phyloP scores from a whole-genome alignment of 1,140 invertebrate species.

The Pseudoatta argentina region DNA sequence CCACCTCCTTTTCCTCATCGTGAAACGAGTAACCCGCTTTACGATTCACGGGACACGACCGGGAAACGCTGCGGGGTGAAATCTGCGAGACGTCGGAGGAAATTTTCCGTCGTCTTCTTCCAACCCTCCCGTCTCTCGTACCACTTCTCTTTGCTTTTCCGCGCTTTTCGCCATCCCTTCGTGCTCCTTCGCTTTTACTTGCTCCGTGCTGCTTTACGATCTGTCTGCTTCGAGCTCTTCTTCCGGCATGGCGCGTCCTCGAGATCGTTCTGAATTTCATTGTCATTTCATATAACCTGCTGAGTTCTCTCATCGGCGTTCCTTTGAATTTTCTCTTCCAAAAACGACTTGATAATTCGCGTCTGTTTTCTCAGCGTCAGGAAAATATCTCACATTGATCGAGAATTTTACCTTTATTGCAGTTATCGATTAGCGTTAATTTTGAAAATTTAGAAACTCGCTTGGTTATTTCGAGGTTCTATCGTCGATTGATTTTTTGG shows the following conservation, averaged over 20 bases:
- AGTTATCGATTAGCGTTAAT: neutral
- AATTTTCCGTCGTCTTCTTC: slow-evolving; percentile 62
- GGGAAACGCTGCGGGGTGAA: slow-evolving; percentile 47
- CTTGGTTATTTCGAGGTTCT: slow-evolving; percentile 21
- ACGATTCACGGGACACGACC: slow-evolving; percentile 65
- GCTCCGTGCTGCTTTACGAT: slow-evolving; percentile 43
- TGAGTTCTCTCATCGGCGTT: neutral
- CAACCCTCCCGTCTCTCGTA: neutral
- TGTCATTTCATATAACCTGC: slow-evolving; percentile 48
- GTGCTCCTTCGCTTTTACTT: neutral
- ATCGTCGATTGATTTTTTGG: neutral
- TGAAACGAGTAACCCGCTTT: slow-evolving; percentile 73
- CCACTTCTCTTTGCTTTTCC: neutral
- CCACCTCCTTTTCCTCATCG: slow-evolving; percentile 4
- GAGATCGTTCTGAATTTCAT: slow-evolving; percentile 67
- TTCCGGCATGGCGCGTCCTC: slow-evolving; percentile 46
- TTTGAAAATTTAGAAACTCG: neutral
- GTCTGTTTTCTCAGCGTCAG: neutral
- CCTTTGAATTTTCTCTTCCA: slow-evolving; percentile 41
- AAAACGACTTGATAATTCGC: slow-evolving; percentile 12
- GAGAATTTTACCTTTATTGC: slow-evolving; percentile 4
- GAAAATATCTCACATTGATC: neutral
- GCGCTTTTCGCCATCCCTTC: neutral
- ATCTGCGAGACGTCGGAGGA: slow-evolving; percentile 64
- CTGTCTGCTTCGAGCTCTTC: slow-evolving; percentile 40